These are phyloP conservation scores for Steatocranus sp. DNA, from an alignment of 2,797 vertebrate species.

Conservation along the genomic window DNA sequence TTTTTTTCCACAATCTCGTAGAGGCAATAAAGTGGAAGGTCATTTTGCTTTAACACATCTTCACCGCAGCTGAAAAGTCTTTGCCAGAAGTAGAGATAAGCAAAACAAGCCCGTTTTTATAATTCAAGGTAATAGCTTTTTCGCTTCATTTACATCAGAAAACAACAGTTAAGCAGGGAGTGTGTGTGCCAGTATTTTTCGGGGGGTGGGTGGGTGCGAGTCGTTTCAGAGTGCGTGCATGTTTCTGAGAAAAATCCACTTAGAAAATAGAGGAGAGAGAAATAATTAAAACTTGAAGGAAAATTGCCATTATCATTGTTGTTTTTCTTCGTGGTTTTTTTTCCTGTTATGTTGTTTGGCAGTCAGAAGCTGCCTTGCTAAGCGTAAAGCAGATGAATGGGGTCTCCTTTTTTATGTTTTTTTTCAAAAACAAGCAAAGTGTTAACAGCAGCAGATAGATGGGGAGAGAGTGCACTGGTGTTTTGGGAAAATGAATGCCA, in stretches of 20 bases:
- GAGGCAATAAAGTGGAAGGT: conserved; percentile 1
- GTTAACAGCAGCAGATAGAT: conserved; percentile 55
- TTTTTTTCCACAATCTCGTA: background rate
- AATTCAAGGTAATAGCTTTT: conserved; percentile 57
- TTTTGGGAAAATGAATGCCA: conserved; percentile 41
- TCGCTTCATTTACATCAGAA: conserved; percentile 42
- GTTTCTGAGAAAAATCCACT: background rate
- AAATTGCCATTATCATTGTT: conserved; percentile 48
- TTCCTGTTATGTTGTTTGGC: conserved; percentile 20
- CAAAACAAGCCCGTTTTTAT: conserved; percentile 36
- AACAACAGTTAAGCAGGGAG: background rate
- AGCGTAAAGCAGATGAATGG: conserved; percentile 22
- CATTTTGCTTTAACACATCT: conserved; percentile 3
- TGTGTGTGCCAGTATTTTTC: background rate
- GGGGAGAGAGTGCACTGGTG: background rate
- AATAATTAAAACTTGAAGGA: conserved; percentile 51
- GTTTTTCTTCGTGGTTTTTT: background rate
- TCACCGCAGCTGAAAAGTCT: conserved; percentile 6
- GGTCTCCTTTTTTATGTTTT: conserved; percentile 44
- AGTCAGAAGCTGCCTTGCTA: conserved; percentile 28
- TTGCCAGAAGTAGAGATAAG: conserved; percentile 21
- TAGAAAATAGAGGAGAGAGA: background rate
- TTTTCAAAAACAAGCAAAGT: conserved; percentile 55
- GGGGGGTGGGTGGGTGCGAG: background rate
- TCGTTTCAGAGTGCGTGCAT: background rate